These are phyloP conservation scores for Siniperca chuatsi DNA, from an alignment of 2,113 vertebrate species.

Conservation along the genomic window DNA sequence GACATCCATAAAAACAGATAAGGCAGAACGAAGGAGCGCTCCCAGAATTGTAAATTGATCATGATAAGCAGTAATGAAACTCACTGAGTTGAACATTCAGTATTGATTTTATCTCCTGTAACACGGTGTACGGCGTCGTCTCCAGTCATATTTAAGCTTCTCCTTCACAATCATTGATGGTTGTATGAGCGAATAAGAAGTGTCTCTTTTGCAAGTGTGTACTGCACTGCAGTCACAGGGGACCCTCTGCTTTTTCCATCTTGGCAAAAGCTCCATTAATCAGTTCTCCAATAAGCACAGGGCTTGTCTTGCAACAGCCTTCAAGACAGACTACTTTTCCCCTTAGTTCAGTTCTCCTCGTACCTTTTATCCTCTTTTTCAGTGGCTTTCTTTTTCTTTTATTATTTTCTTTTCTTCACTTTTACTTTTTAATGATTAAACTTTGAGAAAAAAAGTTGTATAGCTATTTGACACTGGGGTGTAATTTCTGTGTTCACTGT, in stretches of 20 bases:
- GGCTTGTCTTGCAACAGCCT: not conserved
- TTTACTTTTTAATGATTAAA: slow-evolving; percentile 26
- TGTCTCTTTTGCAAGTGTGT: slow-evolving; percentile 20
- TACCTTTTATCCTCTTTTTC: not conserved
- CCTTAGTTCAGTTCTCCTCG: not conserved
- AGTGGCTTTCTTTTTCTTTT: not conserved
- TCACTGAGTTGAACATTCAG: slow-evolving; percentile 32
- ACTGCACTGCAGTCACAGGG: slow-evolving; percentile 32
- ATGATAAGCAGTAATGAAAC: slow-evolving; percentile 55
- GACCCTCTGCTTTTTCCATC: slow-evolving; percentile 39
- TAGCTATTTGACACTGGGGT: not conserved
- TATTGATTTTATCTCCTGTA: slow-evolving; percentile 69
- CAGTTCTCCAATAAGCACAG: slow-evolving; percentile 56
- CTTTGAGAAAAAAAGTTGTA: not conserved
- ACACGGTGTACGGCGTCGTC: slow-evolving; percentile 9
- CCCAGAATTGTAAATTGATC: slow-evolving; percentile 24
- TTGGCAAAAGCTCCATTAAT: slow-evolving; percentile 54
- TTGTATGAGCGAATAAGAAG: slow-evolving; percentile 16
- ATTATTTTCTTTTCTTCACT: not conserved
- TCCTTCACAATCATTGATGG: slow-evolving; percentile 44
- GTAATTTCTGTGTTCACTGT: not conserved
- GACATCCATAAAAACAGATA: slow-evolving; percentile 7
- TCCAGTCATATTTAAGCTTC: slow-evolving; percentile 37
- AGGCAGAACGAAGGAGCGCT: not conserved
- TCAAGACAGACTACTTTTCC: not conserved